Base-by-base conservation (phyloP, 1,140 invertebrate species). In the Ditylenchus dipsaci region DNA sequence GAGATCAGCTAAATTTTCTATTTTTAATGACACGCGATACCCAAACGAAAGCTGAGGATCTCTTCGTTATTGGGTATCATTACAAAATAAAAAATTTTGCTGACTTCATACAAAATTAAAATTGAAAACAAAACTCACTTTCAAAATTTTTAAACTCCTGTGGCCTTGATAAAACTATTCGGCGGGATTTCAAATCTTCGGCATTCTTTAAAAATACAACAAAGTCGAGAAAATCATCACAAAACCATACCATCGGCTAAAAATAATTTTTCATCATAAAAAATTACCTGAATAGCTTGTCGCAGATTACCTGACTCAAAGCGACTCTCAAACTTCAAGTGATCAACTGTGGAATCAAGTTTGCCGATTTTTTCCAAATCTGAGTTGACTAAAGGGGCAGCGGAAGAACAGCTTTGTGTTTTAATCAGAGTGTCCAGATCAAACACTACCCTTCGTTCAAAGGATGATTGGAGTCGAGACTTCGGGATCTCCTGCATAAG, bases 251-350 rank as follows among this genome's bases (percentile, higher is more conserved):
- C 42, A 65, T 70, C 17, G 65, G 11, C 17, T 17, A 43, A 13
- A 9, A 26, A 15, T 42, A 43, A 62, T 15, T 42, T 42, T 15
- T 26, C 21, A 47, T 47, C 1, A 1, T n/a, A 9, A 53, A n/a
- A n/a, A n/a, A n/a, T n/a, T n/a, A 96, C 91, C 85, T 91, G 90
- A 65, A 96, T 90, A 1, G 90, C 93, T 87, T 93, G 94, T 1
- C 92, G 89, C 64, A 97, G 86, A 85, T 97, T 97, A 43, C 93
- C 95, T 65, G 90, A 91, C 85, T 97, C 95, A 83, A 97, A 97
- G 74, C 93, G 88, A 13, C 93, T 93, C 83, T 97, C 93, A 84
- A 97, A 97, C 67, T 87, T 86, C 17, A 97, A 84, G 74, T 87
- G 85, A 60, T 86, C 86, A 0, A 82, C 82, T 62, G 86, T 85